These are phyloP conservation scores for Pyrochroa serraticornis DNA, from an alignment of 2,888 invertebrate genomes.

Conservation along the genomic window DNA sequence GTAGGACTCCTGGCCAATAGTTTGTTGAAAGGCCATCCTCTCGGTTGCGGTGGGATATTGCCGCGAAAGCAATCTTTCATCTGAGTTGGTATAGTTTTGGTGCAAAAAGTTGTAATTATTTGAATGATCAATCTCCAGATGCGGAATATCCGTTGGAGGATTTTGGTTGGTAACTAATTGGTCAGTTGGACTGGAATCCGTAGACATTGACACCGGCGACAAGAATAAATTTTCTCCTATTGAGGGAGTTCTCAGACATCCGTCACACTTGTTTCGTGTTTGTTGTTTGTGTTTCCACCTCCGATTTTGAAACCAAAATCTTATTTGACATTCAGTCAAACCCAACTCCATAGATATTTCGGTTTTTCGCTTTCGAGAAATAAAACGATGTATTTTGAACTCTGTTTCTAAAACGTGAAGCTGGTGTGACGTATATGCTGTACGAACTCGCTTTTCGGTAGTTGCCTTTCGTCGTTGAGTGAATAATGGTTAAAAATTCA, in stretches of 20 bases:
- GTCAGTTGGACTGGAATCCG: neutral
- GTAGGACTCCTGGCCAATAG: no score
- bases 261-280: constrained; percentile 40
- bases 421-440: constrained; percentile 82
- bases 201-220: neutral
- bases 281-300: constrained; percentile 81
- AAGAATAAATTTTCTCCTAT: neutral
- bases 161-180: no score
- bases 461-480: neutral
- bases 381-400: constrained; percentile 75
- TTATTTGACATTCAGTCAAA: constrained; percentile 80
- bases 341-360: constrained; percentile 73
- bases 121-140: no score
- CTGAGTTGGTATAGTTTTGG: no score
- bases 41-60: no score
- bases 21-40: no score
- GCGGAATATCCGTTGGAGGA: no score
- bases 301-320: constrained; percentile 88
- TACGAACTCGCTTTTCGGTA: constrained; percentile 71
- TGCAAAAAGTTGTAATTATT: no score
- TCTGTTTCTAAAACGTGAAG: constrained; percentile 81
- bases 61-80: no score
- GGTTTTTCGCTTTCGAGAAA: constrained; percentile 78
- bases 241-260: neutral
- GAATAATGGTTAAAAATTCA: no score